A percentile compares a stretch with the other conserved stretches of the same genome.
These are phyloP conservation scores for Omphaloscelis lunosa DNA, from an alignment of 2,888 invertebrate genomes.

Conservation along the genomic window DNA sequence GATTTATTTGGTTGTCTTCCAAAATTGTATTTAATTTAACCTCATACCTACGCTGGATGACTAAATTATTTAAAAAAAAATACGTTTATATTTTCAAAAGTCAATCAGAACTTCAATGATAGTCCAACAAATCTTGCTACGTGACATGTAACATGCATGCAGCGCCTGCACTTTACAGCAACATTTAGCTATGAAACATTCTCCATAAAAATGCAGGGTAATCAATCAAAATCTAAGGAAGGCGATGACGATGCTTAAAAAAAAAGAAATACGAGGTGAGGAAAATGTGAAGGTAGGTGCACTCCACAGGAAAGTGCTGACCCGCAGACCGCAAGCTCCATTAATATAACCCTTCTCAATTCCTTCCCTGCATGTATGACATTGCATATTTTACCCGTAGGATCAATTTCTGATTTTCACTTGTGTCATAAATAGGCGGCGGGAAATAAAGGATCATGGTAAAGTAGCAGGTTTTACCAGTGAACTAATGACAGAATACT, in stretches of 20 bases:
- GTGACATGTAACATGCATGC: neutral
- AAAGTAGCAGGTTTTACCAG: neutral
- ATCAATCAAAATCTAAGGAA: constrained; percentile 29
- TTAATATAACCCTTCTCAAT: constrained; percentile 59
- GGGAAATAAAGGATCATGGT: constrained; percentile 6
- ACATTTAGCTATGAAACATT: neutral
- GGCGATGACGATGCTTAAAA: constrained; percentile 17
- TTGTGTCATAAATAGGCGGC: constrained; percentile 17
- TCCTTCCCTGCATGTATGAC: constrained; percentile 43
- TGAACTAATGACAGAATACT: constrained; percentile 2
- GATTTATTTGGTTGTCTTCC: neutral
- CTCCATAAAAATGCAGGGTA: neutral
- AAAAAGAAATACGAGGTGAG: constrained; percentile 27
- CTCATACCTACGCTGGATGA: neutral
- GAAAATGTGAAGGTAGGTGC: constrained; percentile 14
- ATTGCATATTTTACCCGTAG: constrained; percentile 42
- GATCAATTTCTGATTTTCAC: constrained; percentile 37
- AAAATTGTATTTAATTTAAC: neutral
- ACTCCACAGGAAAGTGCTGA: constrained; percentile 37
- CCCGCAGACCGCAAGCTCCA: constrained; percentile 36
- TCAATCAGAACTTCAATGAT: too few species aligned
- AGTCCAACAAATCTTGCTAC: neutral
- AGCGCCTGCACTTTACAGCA: neutral
- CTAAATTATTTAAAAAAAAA: neutral
- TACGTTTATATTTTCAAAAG: too few species aligned